phyloP scores from a whole-genome alignment of 2,888 invertebrate genomes.

The Adelognathus sp. region DNA sequence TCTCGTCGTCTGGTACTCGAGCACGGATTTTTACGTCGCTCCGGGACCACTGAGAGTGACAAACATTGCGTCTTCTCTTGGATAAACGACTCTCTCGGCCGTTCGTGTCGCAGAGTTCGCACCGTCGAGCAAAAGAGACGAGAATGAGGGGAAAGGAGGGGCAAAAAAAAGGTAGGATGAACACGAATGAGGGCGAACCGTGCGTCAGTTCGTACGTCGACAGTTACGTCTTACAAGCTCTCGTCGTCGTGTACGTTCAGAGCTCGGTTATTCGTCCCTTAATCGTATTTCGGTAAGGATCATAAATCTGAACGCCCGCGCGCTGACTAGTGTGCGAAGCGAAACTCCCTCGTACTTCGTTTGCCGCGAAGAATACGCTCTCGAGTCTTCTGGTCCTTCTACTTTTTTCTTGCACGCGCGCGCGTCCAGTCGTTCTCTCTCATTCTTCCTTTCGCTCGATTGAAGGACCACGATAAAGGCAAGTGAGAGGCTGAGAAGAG shows the following conservation, averaged over 20 bases:
- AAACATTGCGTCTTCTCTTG: constrained; percentile 63
- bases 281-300: constrained; percentile 68
- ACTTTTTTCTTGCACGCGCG: constrained; percentile 19
- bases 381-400: constrained; percentile 6
- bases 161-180: constrained; percentile 4
- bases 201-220: constrained; percentile 24
- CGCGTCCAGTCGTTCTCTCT: constrained; percentile 1
- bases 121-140: constrained; percentile 24
- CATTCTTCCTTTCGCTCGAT: constrained; percentile 15
- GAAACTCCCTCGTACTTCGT: constrained; percentile 39
- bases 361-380: constrained; percentile 26
- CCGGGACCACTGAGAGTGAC: constrained; percentile 50
- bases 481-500: constrained; percentile 26
- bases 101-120: constrained; percentile 45
- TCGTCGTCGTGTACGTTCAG: constrained; percentile 54
- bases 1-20: neutral
- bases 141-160: neutral
- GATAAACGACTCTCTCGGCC: constrained; percentile 57
- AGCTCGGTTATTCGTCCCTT: constrained; percentile 59
- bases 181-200: neutral
- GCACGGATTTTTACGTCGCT: constrained; percentile 22
- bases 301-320: constrained; percentile 68
- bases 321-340: constrained; percentile 7
- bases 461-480: constrained; percentile 16
- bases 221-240: constrained; percentile 22